Base-by-base conservation (phyloP, 2,113 vertebrate species). In the Bufo bufo region DNA sequence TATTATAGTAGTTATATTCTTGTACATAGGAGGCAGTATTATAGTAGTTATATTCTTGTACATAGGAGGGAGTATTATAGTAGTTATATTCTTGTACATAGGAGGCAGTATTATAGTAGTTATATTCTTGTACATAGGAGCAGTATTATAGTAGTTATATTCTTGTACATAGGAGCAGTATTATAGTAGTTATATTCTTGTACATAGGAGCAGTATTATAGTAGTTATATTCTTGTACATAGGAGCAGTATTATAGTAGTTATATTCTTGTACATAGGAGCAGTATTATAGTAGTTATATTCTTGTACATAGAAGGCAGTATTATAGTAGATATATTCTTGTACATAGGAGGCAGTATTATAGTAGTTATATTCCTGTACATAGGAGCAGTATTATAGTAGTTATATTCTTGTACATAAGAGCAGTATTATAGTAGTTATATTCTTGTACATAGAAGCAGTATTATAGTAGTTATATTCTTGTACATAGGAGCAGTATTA, bases 1-100 rank as follows among this genome's bases (percentile, higher is more conserved):
- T 71, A 71, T 71, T 71, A 71, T 71, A 71, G 23, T 71, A 71
- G 66, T 33, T 71, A 71, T 71, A 71, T 71, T 71, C 66, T 71
- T 71, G 66, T 71, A 71, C 12, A 71, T 33, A 65, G 61, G 61
- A 6, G 56, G 56, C 7, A 58, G 56, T 58, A 58, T 58, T 58
- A 58, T 58, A 63, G 58, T 61, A 61, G 58, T 63, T 63, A 63
- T 63, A 63, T 63, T 63, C 61, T 20, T 63, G 61, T 63, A 63
- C 9, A 63, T 20, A 63, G 61, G 61, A 33, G 33, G 33, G 1
- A 33, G 33, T 33, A 33, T 33, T 33, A 33, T 33, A 33, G 33
- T 33, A 33, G 61, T 63, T 63, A 63, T 63, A 63, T 63, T 63
- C 61, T 20, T 63, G 19, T 63, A 63, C 9, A 63, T 20, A 63